Conservation (phyloP, 2,113 vertebrate species). For the Beaufortia kweichowensis region DNA sequence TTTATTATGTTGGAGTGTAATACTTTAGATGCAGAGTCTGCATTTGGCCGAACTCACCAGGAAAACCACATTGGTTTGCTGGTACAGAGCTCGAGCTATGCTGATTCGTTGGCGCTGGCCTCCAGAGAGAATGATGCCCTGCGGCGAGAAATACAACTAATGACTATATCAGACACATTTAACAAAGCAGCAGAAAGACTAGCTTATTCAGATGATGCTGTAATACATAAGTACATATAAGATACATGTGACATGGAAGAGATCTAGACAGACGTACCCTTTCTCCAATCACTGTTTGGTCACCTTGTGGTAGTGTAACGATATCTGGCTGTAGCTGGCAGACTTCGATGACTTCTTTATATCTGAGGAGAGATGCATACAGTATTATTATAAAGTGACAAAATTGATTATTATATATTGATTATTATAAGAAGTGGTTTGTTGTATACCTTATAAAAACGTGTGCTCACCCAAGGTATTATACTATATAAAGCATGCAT, state of each 20-base stretch:
- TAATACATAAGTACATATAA: background rate
- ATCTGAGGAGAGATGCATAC: conserved; percentile 71
- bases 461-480: no score
- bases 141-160: conserved; percentile 21
- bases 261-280: conserved; percentile 82
- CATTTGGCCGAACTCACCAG: conserved; percentile 78
- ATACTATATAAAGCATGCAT: no score
- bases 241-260: background rate
- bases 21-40: background rate
- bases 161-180: background rate
- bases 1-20: background rate
- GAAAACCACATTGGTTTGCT: conserved; percentile 92
- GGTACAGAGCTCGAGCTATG: conserved; percentile 93
- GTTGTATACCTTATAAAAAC: no score
- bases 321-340: conserved; percentile 96
- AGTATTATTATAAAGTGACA: no score
- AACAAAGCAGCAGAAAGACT: background rate
- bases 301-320: conserved; percentile 93
- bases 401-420: no score
- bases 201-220: no score
- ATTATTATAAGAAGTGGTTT: no score
- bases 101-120: conserved; percentile 96
- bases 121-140: conserved; percentile 97
- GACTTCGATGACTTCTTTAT: conserved; percentile 91
- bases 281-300: conserved; percentile 97